Evolutionary conservation across 2,113 vertebrate species (phyloP).

Genomic region (Larimichthys polyactis): DNA sequence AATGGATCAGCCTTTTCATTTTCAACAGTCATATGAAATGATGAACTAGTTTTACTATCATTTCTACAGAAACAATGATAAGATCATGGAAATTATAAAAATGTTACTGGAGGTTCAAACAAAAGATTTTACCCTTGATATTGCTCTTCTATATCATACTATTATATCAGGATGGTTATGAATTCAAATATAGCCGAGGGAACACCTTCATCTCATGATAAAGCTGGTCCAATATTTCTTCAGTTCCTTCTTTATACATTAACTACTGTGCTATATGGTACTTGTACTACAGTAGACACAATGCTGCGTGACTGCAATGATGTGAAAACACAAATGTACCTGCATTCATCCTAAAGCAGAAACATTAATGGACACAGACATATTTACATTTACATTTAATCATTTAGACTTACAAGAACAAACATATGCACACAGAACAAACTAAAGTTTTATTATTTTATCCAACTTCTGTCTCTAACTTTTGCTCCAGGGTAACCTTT

Average conservation of each 20-base stretch:
- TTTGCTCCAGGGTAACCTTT: conserved; percentile 34
- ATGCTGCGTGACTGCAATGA: neutral
- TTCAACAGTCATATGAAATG: conserved; percentile 1
- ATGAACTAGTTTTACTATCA: neutral
- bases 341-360: neutral
- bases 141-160: neutral
- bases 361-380: neutral
- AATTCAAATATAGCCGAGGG: neutral
- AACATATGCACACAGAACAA: neutral
- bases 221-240: neutral
- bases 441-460: neutral
- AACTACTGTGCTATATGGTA: neutral
- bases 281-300: neutral
- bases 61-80: neutral
- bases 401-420: too few relatives aligned
- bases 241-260: too few relatives aligned
- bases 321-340: neutral
- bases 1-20: neutral
- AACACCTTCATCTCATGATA: neutral
- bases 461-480: neutral
- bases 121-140: neutral
- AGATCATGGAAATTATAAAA: neutral
- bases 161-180: neutral
- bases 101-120: neutral
- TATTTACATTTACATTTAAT: too few relatives aligned